Conservation (phyloP, 1,140 invertebrate genomes). For the Hormaphis cornu region DNA sequence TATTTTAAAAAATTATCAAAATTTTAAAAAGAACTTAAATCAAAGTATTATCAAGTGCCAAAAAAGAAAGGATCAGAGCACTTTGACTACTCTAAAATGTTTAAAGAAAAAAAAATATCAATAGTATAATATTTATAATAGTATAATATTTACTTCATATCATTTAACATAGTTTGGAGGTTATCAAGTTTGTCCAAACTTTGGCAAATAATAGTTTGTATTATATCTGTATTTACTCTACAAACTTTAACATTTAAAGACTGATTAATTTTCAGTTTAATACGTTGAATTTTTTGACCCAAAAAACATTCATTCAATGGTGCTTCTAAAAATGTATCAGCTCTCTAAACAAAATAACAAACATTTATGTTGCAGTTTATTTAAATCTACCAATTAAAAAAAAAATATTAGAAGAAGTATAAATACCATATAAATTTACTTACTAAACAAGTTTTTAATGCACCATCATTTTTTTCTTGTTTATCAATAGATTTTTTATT, state of each 20-base stretch:
- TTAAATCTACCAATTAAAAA: not conserved
- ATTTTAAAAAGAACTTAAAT: too few relatives aligned
- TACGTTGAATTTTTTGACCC: not conserved
- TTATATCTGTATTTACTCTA: not conserved
- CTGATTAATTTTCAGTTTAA: not conserved
- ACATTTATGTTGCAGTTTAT: not conserved
- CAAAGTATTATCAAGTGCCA: too few relatives aligned
- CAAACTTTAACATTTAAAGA: not conserved
- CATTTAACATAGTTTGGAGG: not conserved
- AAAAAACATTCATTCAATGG: constrained; percentile 13
- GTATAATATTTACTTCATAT: constrained; percentile 4
- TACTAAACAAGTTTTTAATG: constrained; percentile 6
- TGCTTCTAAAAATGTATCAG: not conserved
- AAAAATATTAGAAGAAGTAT: not conserved
- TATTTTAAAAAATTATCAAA: too few relatives aligned
- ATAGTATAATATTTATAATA: not conserved
- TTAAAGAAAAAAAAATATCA: too few relatives aligned
- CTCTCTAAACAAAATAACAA: not conserved
- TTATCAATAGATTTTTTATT: not conserved
- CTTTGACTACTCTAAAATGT: too few relatives aligned
- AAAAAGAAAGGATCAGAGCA: too few relatives aligned
- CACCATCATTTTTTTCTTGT: not conserved
- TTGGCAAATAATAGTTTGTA: not conserved
- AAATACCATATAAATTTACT: not conserved
- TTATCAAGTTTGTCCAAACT: not conserved